These are phyloP conservation scores for Atta texana DNA, from an alignment of 1,140 invertebrate genomes.

Conservation along the genomic window DNA sequence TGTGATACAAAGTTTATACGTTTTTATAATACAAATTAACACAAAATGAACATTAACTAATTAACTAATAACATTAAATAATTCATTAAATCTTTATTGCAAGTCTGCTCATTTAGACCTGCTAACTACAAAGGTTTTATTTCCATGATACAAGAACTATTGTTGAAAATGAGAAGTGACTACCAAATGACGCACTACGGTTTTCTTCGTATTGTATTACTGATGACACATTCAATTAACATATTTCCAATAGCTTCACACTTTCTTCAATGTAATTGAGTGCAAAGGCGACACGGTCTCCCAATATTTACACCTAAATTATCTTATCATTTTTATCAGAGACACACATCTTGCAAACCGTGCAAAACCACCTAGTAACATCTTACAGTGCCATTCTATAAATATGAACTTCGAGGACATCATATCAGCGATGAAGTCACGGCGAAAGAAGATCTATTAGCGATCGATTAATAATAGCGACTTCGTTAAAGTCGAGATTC, in stretches of 20 bases:
- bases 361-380: neutral
- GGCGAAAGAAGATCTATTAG: neutral
- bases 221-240: conserved; percentile 32
- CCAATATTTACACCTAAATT: conserved; percentile 25
- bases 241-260: neutral
- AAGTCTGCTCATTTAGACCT: no score
- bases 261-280: neutral
- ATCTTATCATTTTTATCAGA: conserved; percentile 14
- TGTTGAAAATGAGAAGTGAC: neutral
- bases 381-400: neutral
- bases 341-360: neutral
- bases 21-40: no score
- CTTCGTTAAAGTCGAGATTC: conserved; percentile 21
- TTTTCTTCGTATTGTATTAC: conserved; percentile 10
- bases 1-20: no score
- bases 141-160: neutral
- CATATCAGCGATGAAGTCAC: neutral
- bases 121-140: neutral
- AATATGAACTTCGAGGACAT: conserved; percentile 11
- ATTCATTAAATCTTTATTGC: no score
- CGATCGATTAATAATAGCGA: conserved; percentile 8
- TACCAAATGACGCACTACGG: neutral
- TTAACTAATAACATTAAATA: no score
- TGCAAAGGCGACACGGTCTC: neutral
- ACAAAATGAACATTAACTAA: no score